These are phyloP conservation scores for Charaxes varanes DNA, from an alignment of 1,140 invertebrate species.

Conservation along the genomic window DNA sequence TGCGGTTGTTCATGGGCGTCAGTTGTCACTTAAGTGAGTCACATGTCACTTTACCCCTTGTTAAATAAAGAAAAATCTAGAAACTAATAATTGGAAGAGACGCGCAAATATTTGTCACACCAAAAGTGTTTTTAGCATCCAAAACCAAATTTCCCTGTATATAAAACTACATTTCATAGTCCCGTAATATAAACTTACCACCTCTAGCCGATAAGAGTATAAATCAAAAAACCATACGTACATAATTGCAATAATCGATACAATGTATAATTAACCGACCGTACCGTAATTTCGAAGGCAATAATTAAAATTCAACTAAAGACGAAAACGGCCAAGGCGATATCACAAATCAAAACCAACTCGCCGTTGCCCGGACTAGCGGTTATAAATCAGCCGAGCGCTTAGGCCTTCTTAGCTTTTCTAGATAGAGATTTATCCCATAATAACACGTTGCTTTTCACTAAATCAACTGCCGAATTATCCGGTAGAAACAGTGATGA, in stretches of 20 bases:
- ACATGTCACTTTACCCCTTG: no score
- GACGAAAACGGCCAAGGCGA: slow-evolving; percentile 55
- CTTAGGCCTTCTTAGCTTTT: slow-evolving; percentile 72
- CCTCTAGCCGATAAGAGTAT: slow-evolving; percentile 21
- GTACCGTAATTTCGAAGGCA: slow-evolving; percentile 61
- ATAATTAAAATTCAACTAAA: slow-evolving; percentile 71
- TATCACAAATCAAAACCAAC: slow-evolving; percentile 65
- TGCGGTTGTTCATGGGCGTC: no score
- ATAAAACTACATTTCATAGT: no score
- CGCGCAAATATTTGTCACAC: no score
- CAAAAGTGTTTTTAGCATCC: no score
- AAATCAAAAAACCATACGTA: slow-evolving; percentile 36
- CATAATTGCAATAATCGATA: slow-evolving; percentile 61
- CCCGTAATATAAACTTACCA: no score
- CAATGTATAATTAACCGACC: slow-evolving; percentile 53
- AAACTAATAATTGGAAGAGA: no score
- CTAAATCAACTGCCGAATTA: slow-evolving; percentile 72
- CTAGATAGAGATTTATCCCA: slow-evolving; percentile 73
- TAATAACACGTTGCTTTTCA: slow-evolving; percentile 73
- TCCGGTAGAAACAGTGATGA: slow-evolving; percentile 71
- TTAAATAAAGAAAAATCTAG: no score
- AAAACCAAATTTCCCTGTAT: no score
- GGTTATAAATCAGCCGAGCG: slow-evolving; percentile 61
- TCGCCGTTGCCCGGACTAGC: slow-evolving; percentile 52
- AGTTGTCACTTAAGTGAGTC: no score